Evolutionary conservation across 2,888 invertebrate species (phyloP).

Genomic region (Platycheirus albimanus): DNA sequence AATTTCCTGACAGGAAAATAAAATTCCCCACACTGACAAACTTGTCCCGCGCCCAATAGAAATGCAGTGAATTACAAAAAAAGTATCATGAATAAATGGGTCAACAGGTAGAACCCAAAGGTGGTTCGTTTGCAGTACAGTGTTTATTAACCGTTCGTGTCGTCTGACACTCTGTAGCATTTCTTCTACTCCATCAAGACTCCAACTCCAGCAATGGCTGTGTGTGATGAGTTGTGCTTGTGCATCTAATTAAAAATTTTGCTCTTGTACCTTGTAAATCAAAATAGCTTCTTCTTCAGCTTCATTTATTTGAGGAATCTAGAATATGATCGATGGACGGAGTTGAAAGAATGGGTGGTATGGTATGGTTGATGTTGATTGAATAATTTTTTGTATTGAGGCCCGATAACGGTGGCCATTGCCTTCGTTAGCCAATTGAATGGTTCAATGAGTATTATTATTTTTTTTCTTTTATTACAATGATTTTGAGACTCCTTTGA

Average conservation of each 20-base stretch:
- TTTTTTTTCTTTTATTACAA: slow-evolving; percentile 28
- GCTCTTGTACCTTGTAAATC: slow-evolving; percentile 22
- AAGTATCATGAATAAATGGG: slow-evolving; percentile 54
- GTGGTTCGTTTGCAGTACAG: slow-evolving; percentile 44
- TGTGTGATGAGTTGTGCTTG: slow-evolving; percentile 61
- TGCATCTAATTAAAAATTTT: slow-evolving; percentile 66
- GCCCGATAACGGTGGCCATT: slow-evolving; percentile 57
- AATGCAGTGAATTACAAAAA: slow-evolving; percentile 39
- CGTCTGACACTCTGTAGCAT: slow-evolving; percentile 31
- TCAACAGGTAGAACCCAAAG: slow-evolving; percentile 65
- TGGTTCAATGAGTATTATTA: slow-evolving; percentile 35
- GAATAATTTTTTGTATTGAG: slow-evolving; percentile 37
- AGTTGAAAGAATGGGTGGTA: slow-evolving; percentile 25
- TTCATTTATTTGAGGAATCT: slow-evolving; percentile 29
- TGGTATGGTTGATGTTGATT: slow-evolving; percentile 10
- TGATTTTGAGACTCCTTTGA: slow-evolving; percentile 27
- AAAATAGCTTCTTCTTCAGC: background rate
- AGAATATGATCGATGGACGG: slow-evolving; percentile 55
- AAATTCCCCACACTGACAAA: slow-evolving; percentile 39
- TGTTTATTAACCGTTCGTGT: slow-evolving; percentile 66
- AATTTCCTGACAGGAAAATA: slow-evolving; percentile 62
- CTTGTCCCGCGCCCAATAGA: slow-evolving; percentile 48
- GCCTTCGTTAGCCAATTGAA: slow-evolving; percentile 32
- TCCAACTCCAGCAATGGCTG: slow-evolving; percentile 41
- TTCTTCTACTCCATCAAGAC: slow-evolving; percentile 16